Evolutionary conservation across 2,113 vertebrate genomes (phyloP).

Genomic region (Bambusicola thoracicus): DNA sequence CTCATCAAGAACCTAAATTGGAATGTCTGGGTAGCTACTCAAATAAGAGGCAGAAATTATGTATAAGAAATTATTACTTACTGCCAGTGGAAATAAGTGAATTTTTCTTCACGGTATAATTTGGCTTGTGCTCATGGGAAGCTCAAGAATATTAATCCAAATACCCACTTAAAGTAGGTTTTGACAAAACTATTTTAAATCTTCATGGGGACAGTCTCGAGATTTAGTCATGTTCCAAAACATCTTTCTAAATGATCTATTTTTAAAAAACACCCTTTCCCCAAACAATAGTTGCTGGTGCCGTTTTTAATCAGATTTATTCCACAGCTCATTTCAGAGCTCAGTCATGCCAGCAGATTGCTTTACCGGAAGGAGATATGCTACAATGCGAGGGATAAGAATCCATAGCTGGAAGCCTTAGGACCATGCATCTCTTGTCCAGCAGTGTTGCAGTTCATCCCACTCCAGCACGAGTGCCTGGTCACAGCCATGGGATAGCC

Average conservation of each 20-base stretch:
- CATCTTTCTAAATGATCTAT: not conserved
- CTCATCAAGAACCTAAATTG: constrained; percentile 38
- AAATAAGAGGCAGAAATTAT: constrained; percentile 42
- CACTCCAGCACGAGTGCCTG: accelerated
- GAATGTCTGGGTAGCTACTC: constrained; percentile 43
- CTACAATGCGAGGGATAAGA: not conserved
- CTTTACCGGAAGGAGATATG: not conserved
- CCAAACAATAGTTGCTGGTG: not conserved
- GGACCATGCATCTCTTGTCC: not conserved
- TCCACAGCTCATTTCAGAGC: not conserved
- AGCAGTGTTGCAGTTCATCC: not conserved
- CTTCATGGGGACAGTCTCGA: not conserved
- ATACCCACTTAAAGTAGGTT: constrained; percentile 11
- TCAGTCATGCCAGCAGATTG: not conserved
- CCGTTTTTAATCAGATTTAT: accelerated
- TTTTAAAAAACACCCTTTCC: not conserved
- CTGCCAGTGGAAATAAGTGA: constrained; percentile 33
- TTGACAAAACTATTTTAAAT: constrained; percentile 24
- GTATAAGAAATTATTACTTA: constrained; percentile 29
- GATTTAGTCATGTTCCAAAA: not conserved
- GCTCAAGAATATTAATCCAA: constrained; percentile 38
- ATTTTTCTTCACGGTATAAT: constrained; percentile 45
- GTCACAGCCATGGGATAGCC: accelerated
- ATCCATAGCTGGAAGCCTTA: accelerated
- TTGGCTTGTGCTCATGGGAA: not conserved